Evolutionary conservation across 2,113 vertebrate genomes (phyloP).

Genomic region (Fregata magnificens): DNA sequence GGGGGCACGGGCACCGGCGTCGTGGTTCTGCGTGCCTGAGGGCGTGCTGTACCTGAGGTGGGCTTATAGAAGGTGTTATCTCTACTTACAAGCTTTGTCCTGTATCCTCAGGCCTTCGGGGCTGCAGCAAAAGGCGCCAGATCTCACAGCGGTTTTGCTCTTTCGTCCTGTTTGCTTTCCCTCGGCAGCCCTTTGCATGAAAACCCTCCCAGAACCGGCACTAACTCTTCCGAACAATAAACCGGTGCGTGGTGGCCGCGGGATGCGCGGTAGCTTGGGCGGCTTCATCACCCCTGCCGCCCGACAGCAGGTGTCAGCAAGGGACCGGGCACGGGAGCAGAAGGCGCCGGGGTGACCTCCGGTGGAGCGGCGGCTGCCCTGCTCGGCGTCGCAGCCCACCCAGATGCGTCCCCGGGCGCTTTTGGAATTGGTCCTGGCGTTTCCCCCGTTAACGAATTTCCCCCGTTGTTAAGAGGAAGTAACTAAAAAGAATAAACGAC

Average conservation of each 20-base stretch:
- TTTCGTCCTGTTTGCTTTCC: background rate
- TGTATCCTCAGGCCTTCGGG: too few relatives aligned
- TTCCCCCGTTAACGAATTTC: fast-evolving
- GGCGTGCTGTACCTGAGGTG: fast-evolving
- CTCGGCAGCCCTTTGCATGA: too few relatives aligned
- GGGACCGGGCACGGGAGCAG: background rate
- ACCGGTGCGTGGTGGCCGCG: fast-evolving
- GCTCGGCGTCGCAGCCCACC: background rate
- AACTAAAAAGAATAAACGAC: background rate
- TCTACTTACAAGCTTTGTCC: too few relatives aligned
- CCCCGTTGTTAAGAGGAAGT: background rate
- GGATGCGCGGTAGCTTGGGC: too few relatives aligned
- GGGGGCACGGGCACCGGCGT: too few relatives aligned
- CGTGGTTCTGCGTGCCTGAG: fast-evolving
- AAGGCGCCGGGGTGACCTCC: background rate
- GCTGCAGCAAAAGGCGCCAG: background rate
- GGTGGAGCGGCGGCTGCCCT: background rate
- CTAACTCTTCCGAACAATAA: fast-evolving
- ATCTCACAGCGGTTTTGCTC: background rate
- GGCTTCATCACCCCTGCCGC: background rate
- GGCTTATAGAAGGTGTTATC: fast-evolving
- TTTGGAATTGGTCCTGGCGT: background rate
- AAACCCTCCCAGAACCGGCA: background rate
- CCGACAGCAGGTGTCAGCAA: background rate
- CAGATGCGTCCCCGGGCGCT: fast-evolving